phyloP scores from a whole-genome alignment of 2,888 invertebrate species.

The Tricholauxania praeusta region DNA sequence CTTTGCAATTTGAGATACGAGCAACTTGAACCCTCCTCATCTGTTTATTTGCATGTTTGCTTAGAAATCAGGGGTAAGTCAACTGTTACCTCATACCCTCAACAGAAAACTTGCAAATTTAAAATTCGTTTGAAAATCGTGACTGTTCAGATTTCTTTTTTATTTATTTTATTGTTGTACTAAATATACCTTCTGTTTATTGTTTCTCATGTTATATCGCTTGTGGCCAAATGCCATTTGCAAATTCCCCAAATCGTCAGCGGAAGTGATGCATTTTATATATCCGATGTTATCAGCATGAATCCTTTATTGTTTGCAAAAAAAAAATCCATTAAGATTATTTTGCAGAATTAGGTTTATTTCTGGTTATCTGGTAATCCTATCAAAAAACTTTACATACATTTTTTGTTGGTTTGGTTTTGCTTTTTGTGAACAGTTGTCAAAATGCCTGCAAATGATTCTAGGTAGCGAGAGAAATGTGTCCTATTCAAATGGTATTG shows the following conservation, averaged over 20 bases:
- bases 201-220: background rate
- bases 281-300: constrained; percentile 14
- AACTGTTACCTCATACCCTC: background rate
- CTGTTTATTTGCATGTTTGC: background rate
- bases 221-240: constrained; percentile 7
- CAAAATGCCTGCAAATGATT: background rate
- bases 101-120: constrained; percentile 18
- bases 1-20: constrained; percentile 13
- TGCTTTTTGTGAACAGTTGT: background rate
- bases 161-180: too few species aligned
- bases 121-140: constrained; percentile 20
- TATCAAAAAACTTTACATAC: constrained; percentile 20
- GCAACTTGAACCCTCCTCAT: constrained; percentile 8
- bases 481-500: background rate
- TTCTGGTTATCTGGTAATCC: constrained; percentile 42
- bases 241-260: constrained; percentile 11
- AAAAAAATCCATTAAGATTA: constrained; percentile 37
- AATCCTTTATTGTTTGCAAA: constrained; percentile 9
- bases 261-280: constrained; percentile 5
- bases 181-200: background rate
- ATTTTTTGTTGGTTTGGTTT: background rate
- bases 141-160: constrained; percentile 8
- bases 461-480: background rate
- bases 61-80: constrained; percentile 12
- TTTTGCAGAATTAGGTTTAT: constrained; percentile 36